Base-by-base conservation (phyloP, 2,797 vertebrate genomes). In the Cossypha heuglini region DNA sequence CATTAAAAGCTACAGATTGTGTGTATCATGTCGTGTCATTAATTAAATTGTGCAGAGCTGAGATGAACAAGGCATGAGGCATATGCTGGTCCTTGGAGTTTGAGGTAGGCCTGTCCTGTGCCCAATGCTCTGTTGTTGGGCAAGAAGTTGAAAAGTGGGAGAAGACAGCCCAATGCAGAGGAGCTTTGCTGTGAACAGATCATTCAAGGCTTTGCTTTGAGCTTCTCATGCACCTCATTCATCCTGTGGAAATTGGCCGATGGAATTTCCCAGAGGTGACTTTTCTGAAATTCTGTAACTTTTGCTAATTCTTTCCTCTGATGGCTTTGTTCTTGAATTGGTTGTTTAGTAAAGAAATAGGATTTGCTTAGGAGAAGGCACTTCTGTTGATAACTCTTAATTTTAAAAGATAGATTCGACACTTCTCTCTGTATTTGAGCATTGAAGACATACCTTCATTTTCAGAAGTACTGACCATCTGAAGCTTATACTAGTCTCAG, bases 171-270 rank as follows among this genome's bases (percentile, higher is more conserved):
- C 5, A 7, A 17, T 24, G 40, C 31, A 37, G 43, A 51, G 42
- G 35, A 80, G 24, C 29, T 74, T 55, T 63, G 28, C 25, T 83
- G 12, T 83, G 51, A 82, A 49, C 14, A 42, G 35, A 26, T 5
- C 3, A 1, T 77, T 80, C 55, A 73, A 49, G n/a, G 21, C 38
- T 88, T 88, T 20, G 8, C 62, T 52, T 45, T 29, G 17, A 67
- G 22, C 6, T 81, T 38, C 28, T 31, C 2, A 0, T 11, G 35
- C 1, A 1, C 35, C 57, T 8, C 29, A 17, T 42, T 63, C 31
- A 61, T 5, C 21, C 49, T 14, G 24, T 35, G 29, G 71, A 72
- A 85, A 63, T 5, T 45, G 12, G 21, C 18, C 20, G 21, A 2
- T 29, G 22, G 18, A 72, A 29, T 64, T 82, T 63, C 43, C 13